phyloP scores from a whole-genome alignment of 2,797 vertebrate genomes.

The Pteropus rufus region DNA sequence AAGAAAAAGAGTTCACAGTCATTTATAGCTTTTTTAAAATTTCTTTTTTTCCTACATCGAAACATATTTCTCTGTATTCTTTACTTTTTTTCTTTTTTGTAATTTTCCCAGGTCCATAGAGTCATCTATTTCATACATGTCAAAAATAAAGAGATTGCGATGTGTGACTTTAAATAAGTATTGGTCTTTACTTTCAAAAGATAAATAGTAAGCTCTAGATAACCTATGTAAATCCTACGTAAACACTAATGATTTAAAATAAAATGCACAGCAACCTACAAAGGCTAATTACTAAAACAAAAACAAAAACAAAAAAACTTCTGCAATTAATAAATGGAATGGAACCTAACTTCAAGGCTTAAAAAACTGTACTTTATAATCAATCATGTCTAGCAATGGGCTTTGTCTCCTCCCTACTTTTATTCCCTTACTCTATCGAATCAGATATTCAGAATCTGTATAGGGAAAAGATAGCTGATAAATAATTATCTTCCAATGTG shows the following conservation, averaged over 20 bases:
- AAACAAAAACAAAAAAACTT: too few species aligned
- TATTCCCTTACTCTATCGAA: not conserved
- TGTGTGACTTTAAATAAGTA: not conserved
- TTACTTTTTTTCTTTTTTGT: not conserved
- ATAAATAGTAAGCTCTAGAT: not conserved
- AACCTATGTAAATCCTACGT: not conserved
- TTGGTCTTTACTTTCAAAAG: not conserved
- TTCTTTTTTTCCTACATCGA: not conserved
- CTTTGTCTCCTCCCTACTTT: not conserved
- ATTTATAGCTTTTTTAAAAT: too few species aligned
- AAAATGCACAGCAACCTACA: not conserved
- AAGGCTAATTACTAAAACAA: too few species aligned
- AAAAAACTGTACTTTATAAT: not conserved
- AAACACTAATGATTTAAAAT: not conserved
- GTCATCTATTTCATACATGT: not conserved
- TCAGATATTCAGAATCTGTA: not conserved
- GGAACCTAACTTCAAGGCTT: not conserved
- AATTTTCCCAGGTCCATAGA: not conserved
- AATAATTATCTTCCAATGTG: not conserved
- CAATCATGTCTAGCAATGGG: not conserved
- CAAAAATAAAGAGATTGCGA: not conserved
- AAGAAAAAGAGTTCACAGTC: too few species aligned
- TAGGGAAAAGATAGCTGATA: not conserved
- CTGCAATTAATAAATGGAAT: not conserved
- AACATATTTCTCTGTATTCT: not conserved